These are phyloP conservation scores for Synodontis membranacea DNA, from an alignment of 2,113 vertebrate species.

Conservation along the genomic window DNA sequence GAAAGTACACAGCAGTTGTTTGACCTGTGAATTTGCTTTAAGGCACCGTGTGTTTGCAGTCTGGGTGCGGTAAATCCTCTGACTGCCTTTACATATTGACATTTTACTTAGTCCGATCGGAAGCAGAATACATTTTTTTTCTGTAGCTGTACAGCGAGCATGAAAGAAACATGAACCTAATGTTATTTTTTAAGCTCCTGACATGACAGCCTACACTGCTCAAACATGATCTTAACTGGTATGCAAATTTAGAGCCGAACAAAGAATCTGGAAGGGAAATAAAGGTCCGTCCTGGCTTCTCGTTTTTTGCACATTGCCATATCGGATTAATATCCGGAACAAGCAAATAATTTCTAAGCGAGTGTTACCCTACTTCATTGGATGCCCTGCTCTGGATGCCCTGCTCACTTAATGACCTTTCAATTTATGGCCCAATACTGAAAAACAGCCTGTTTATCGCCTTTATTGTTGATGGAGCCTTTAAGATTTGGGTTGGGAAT, in stretches of 20 bases:
- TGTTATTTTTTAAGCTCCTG: not conserved
- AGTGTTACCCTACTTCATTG: not conserved
- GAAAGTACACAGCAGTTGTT: not conserved
- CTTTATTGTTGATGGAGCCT: not conserved
- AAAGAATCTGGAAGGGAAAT: not conserved
- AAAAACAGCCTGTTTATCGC: not conserved
- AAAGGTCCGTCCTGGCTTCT: not conserved
- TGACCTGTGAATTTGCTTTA: conserved; percentile 6
- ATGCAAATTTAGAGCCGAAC: no score
- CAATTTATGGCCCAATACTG: not conserved
- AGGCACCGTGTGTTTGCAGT: not conserved
- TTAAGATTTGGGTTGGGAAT: not conserved
- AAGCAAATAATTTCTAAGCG: not conserved
- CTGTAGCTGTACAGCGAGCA: not conserved
- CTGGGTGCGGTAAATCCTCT: not conserved
- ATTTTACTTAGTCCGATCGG: not conserved
- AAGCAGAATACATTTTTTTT: not conserved
- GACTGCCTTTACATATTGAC: not conserved
- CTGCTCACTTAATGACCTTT: not conserved
- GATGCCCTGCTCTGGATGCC: not conserved
- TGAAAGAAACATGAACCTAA: no score
- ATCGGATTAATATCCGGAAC: not conserved
- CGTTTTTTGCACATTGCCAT: not conserved
- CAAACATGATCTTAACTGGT: not conserved
- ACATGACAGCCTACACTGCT: not conserved